Conservation (phyloP, 2,797 vertebrate genomes). For the Mus spretus region DNA sequence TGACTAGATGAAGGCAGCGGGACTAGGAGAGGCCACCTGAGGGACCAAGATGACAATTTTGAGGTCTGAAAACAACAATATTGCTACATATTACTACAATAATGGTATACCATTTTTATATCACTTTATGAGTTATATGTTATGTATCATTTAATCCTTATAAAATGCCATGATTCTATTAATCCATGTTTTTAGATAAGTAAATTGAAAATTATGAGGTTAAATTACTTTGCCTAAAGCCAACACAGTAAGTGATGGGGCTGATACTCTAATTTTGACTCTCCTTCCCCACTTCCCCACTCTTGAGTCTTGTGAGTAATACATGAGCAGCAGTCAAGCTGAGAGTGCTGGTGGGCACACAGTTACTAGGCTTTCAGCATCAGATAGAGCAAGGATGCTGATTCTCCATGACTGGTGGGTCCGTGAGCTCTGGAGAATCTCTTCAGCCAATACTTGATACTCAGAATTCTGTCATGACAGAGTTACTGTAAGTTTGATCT, state of each 20-base stretch:
- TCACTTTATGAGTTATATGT: not conserved
- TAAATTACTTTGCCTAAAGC: slow-evolving; percentile 33
- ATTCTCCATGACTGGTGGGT: not conserved
- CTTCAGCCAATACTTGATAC: not conserved
- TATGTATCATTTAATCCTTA: slow-evolving; percentile 44
- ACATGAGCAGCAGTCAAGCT: not conserved
- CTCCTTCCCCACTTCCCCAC: not conserved
- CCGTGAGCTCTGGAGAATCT: slow-evolving; percentile 27
- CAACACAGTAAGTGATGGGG: not conserved
- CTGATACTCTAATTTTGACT: not conserved
- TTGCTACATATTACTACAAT: not conserved
- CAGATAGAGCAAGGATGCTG: not conserved
- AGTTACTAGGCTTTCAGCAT: not conserved
- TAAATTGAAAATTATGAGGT: slow-evolving; percentile 39
- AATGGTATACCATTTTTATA: not conserved
- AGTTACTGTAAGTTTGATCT: slow-evolving; percentile 1
- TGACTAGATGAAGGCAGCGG: not conserved
- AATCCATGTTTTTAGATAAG: slow-evolving; percentile 50
- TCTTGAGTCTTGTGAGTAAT: not conserved
- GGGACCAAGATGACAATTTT: not conserved
- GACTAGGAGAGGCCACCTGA: not conserved
- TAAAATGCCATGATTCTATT: slow-evolving; percentile 45
- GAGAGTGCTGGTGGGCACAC: not conserved
- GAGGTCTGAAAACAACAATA: slow-evolving; percentile 18
- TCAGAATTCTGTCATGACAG: slow-evolving; percentile 5